phyloP scores from a whole-genome alignment of 2,797 vertebrate species.

The Clamator glandarius region DNA sequence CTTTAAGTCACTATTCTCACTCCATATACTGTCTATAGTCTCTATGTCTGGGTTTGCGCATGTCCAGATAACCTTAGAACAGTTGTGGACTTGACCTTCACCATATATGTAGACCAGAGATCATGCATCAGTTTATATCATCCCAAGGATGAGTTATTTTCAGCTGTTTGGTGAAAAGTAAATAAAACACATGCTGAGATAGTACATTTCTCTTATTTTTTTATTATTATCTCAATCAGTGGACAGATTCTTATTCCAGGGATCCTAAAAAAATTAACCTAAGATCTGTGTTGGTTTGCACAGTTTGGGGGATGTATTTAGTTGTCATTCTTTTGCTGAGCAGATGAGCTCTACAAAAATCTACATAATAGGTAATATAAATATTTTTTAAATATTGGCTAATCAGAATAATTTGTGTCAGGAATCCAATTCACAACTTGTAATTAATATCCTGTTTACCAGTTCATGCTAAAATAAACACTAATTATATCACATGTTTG shows the following conservation, averaged over 20 bases:
- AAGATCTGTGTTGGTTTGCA: background rate
- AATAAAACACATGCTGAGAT: background rate
- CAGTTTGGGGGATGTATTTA: background rate
- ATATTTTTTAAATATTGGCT: conserved; percentile 8
- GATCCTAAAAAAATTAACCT: background rate
- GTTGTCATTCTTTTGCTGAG: background rate
- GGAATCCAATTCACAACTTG: conserved; percentile 47
- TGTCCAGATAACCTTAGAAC: background rate
- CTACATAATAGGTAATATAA: background rate
- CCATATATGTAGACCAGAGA: background rate
- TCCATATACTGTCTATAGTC: background rate
- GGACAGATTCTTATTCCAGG: background rate
- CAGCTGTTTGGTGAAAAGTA: background rate
- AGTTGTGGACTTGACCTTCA: background rate
- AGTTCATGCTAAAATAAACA: conserved; percentile 66
- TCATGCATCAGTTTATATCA: background rate
- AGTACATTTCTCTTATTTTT: background rate
- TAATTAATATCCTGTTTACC: conserved; percentile 59
- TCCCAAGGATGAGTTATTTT: background rate
- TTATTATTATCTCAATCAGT: background rate
- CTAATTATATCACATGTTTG: conserved; percentile 62
- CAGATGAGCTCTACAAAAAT: conserved; percentile 28
- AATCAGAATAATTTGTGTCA: conserved; percentile 52
- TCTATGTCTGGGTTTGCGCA: background rate
- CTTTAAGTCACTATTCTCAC: background rate